Evolutionary conservation across 2,113 vertebrate species (phyloP).

Genomic region (Marmota monax): DNA sequence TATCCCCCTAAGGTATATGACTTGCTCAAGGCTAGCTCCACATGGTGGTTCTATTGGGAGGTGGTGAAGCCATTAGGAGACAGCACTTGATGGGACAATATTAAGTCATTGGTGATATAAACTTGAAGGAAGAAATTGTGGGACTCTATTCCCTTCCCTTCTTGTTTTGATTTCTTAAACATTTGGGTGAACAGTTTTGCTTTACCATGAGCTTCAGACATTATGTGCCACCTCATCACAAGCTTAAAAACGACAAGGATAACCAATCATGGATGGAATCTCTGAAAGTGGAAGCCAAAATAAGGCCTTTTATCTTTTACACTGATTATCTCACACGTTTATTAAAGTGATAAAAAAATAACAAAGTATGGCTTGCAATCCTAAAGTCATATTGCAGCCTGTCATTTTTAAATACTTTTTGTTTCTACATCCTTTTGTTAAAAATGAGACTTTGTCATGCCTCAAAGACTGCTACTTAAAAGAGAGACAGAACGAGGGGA

Average conservation of each 20-base stretch:
- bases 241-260: neutral
- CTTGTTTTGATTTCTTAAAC: neutral
- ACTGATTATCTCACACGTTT: neutral
- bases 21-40: neutral
- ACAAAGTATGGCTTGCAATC: neutral
- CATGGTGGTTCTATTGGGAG: fast-evolving
- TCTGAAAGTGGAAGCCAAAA: neutral
- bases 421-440: neutral
- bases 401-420: neutral
- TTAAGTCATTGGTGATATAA: fast-evolving
- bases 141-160: neutral
- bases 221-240: too few species aligned
- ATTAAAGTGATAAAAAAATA: neutral
- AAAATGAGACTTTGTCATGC: neutral
- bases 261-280: neutral
- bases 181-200: neutral
- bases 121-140: neutral
- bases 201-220: neutral
- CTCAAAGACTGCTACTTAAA: neutral
- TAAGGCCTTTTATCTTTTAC: neutral
- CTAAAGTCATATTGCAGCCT: neutral
- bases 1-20: neutral
- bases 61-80: neutral
- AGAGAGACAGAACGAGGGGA: neutral
- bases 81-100: fast-evolving